phyloP scores from a whole-genome alignment of 2,888 invertebrate species.

The Disparrhopalites patrizii region DNA sequence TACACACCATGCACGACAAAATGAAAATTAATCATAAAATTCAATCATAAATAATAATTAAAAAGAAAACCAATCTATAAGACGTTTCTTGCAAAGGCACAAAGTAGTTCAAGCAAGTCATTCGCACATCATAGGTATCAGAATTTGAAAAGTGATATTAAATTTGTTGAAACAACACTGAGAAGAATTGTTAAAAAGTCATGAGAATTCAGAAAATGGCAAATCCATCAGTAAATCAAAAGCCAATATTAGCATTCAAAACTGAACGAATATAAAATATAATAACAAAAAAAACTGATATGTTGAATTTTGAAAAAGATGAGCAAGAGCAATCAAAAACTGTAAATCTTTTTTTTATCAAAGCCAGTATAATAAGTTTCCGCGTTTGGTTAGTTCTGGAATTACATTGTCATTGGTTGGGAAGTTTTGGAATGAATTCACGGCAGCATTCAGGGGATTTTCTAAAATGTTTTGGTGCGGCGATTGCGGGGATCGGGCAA shows the following conservation, averaged over 20 bases:
- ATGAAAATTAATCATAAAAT: constrained; percentile 15
- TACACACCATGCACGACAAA: constrained; percentile 49
- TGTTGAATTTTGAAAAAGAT: neutral
- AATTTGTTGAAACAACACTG: no score
- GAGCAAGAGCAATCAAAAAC: neutral
- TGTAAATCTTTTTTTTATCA: neutral
- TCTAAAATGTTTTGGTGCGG: constrained; percentile 48
- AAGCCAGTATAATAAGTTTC: no score
- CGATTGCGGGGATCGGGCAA: constrained; percentile 37
- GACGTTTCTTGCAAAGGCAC: no score
- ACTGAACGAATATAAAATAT: neutral
- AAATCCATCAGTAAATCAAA: no score
- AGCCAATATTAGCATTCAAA: constrained; percentile 24
- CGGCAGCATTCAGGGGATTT: constrained; percentile 38
- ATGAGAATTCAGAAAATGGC: neutral
- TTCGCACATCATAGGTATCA: no score
- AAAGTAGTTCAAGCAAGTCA: no score
- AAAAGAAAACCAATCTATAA: constrained; percentile 15
- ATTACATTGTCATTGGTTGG: constrained; percentile 44
- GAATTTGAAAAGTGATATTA: no score
- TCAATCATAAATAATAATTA: constrained; percentile 23
- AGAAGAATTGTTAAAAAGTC: constrained; percentile 7
- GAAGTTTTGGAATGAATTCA: constrained; percentile 46
- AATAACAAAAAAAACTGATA: neutral
- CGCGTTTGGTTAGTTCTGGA: no score